Conservation (phyloP, 1,140 invertebrate genomes). For the Bombus sibiricus region DNA sequence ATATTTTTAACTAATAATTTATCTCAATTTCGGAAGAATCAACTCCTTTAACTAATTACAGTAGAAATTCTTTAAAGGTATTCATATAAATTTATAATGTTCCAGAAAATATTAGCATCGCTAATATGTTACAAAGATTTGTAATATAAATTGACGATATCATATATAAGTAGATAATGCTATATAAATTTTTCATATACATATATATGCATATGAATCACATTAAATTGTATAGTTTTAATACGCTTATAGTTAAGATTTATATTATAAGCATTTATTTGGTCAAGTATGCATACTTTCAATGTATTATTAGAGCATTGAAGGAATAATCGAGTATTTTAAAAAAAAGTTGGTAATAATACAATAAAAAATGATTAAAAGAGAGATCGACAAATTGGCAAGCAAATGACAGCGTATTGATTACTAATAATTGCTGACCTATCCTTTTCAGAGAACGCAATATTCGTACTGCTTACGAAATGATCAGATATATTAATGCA, state of each 20-base stretch:
- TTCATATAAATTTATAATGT: too few species aligned
- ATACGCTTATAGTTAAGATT: neutral
- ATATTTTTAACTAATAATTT: too few species aligned
- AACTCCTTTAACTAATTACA: too few species aligned
- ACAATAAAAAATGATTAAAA: neutral
- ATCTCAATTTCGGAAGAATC: too few species aligned
- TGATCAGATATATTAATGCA: neutral
- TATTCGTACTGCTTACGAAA: neutral
- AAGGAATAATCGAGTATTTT: neutral
- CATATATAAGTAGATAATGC: too few species aligned
- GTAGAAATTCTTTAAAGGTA: too few species aligned
- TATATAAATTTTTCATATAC: too few species aligned
- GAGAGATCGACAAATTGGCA: neutral
- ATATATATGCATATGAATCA: neutral
- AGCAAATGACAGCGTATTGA: neutral
- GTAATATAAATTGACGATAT: too few species aligned
- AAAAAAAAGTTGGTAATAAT: neutral
- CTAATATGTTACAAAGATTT: too few species aligned
- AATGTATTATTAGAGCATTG: too few species aligned
- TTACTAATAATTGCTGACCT: neutral
- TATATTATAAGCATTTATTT: neutral
- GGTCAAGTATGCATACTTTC: neutral
- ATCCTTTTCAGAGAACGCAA: neutral
- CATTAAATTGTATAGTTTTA: neutral
- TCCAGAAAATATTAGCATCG: too few species aligned